These are phyloP conservation scores for Rhea americana DNA, from an alignment of 2,113 vertebrate species.

Conservation along the genomic window DNA sequence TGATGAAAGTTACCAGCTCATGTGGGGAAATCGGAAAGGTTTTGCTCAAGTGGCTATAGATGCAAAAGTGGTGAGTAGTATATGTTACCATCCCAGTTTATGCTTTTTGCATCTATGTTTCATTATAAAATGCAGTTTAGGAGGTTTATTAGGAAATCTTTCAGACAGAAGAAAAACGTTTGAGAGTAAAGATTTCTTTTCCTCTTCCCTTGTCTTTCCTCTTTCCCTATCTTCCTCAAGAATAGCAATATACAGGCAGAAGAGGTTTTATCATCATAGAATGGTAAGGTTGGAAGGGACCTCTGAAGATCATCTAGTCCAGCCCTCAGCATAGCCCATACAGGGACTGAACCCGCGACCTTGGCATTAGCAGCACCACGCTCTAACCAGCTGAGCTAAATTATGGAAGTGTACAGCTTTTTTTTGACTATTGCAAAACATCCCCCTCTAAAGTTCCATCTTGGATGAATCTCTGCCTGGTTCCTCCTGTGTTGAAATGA, in stretches of 20 bases:
- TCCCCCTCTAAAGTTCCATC: not conserved
- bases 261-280: not conserved
- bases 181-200: not conserved
- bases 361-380: no score
- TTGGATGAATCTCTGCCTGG: not conserved
- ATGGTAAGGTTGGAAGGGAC: no score
- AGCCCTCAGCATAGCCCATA: no score
- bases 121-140: not conserved
- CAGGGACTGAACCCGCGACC: no score
- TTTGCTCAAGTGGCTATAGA: constrained; percentile 88
- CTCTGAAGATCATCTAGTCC: no score
- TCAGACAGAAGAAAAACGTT: not conserved
- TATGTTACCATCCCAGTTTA: not conserved
- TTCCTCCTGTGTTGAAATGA: not conserved
- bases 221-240: not conserved
- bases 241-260: not conserved
- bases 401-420: not conserved
- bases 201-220: not conserved
- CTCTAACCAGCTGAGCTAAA: no score
- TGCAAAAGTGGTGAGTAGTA: constrained; percentile 79
- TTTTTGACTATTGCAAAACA: not conserved
- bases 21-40: constrained; percentile 87
- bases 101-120: not conserved
- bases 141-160: not conserved
- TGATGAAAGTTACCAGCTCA: constrained; percentile 82